Percentiles rank a stretch among this genome's conserved stretches.
Evolutionary conservation across 2,888 invertebrate species (phyloP).

Genomic region (Spilosoma lubricipeda): DNA sequence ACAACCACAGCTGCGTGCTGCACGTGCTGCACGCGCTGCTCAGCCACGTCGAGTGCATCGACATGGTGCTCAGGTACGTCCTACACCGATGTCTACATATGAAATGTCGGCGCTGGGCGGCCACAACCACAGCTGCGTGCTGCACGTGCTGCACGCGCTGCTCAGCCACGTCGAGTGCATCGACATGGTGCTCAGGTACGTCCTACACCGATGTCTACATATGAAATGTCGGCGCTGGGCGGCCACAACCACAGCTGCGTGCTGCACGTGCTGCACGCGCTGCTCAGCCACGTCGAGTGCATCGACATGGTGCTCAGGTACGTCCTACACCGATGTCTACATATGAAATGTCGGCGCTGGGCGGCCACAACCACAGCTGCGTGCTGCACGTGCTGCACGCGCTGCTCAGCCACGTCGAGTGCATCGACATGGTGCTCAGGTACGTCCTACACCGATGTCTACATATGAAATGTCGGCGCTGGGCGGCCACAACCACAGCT

Average conservation of each 20-base stretch:
- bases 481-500: too few species aligned
- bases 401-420: too few species aligned
- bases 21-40: slow-evolving; percentile 94
- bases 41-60: slow-evolving; percentile 93
- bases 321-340: too few species aligned
- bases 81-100: too few species aligned
- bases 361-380: too few species aligned
- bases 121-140: slow-evolving; percentile 92
- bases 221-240: slow-evolving; percentile 94
- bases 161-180: slow-evolving; percentile 93
- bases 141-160: slow-evolving; percentile 93
- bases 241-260: slow-evolving; percentile 93
- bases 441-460: too few species aligned
- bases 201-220: too few species aligned
- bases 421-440: too few species aligned
- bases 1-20: slow-evolving; percentile 92
- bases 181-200: slow-evolving; percentile 90
- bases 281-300: slow-evolving; percentile 93
- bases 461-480: too few species aligned
- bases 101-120: slow-evolving; percentile 94
- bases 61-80: slow-evolving; percentile 89
- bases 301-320: slow-evolving; percentile 91
- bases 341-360: too few species aligned
- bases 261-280: slow-evolving; percentile 92
- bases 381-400: too few species aligned